Evolutionary conservation across 2,113 vertebrate species (phyloP), one percentile per base, ranked within the genome.

Genomic region (Pyrgilauda ruficollis): DNA sequence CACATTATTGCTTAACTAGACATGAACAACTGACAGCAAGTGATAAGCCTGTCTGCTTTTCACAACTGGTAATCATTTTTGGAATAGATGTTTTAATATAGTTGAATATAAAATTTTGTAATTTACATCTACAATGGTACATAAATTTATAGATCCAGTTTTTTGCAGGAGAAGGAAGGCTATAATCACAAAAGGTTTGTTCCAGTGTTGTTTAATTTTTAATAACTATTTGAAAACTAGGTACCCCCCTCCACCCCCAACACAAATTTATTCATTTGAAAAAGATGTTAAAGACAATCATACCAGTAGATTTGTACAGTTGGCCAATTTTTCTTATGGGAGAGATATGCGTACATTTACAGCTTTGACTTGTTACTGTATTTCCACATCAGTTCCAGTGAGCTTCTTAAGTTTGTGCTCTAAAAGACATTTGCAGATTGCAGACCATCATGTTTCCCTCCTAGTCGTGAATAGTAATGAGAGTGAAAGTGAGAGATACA

Each of bases 1-100:
- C 98, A 98, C 97, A 98, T 98, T 98, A 98, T 98, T 98, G 98
- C 98, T 98, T 98, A 98, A 98, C 99, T 99, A 98, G 99, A 99
- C 98, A 98, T 98, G 98, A 98, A 99, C 98, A 98, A 98, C 99
- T 99, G 99, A 99, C 99, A 98, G 98, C 98, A 98, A 98, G 98
- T 99, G 99, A 99, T 99, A 99, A 99, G 99, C 98, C 98, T 98
- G 98, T 98, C 99, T 98, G 99, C 98, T 98, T 99, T 98, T 98
- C 98, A 98, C 98, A 98, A 98, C 98, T 98, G 98, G 98, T 98
- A 98, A 98, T 98, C 98, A 98, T 98, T 98, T 98, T 98, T 98
- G 98, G 98, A 98, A 98, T 98, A 98, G 98, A 98, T 98, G 97
- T 98, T 98, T 98, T 98, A 98, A 98, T 98, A 98, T 98, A 98